Evolutionary conservation across 2,888 invertebrate genomes (phyloP).

Genomic region (Drosophila lutescens): DNA sequence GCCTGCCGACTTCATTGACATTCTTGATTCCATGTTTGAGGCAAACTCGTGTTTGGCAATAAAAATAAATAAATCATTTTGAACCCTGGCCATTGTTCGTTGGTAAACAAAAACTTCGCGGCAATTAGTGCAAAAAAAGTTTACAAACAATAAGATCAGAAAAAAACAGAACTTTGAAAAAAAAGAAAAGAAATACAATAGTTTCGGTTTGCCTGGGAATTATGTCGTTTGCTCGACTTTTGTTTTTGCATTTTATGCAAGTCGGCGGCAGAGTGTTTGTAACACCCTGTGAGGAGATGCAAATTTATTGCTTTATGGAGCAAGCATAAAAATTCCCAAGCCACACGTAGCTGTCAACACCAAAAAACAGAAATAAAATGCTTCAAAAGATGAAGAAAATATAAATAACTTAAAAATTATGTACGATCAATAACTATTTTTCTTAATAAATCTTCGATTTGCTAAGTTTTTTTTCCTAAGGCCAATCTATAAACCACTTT

Average conservation of each 20-base stretch:
- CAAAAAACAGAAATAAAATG: not conserved
- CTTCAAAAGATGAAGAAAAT: not conserved
- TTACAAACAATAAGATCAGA: constrained; percentile 70
- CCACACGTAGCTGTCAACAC: not conserved
- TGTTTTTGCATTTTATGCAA: constrained; percentile 43
- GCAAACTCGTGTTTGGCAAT: constrained; percentile 52
- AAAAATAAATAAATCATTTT: constrained; percentile 65
- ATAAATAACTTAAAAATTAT: no score
- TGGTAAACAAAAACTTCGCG: constrained; percentile 43
- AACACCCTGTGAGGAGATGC: constrained; percentile 15
- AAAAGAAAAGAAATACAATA: constrained; percentile 38
- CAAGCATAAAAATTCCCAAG: constrained; percentile 17
- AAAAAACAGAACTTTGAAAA: constrained; percentile 50
- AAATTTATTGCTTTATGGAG: constrained; percentile 13
- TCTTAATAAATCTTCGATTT: no score
- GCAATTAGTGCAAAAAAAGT: constrained; percentile 67
- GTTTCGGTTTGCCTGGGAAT: constrained; percentile 59
- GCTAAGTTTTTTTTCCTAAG: no score
- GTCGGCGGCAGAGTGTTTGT: constrained; percentile 10
- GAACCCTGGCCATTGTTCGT: constrained; percentile 39
- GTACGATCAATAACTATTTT: no score
- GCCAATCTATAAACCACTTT: no score
- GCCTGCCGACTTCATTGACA: constrained; percentile 23
- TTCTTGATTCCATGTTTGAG: constrained; percentile 33
- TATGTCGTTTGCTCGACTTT: constrained; percentile 67